Conservation (phyloP, 2,888 invertebrate genomes). For the Ornithoptera priamus region DNA sequence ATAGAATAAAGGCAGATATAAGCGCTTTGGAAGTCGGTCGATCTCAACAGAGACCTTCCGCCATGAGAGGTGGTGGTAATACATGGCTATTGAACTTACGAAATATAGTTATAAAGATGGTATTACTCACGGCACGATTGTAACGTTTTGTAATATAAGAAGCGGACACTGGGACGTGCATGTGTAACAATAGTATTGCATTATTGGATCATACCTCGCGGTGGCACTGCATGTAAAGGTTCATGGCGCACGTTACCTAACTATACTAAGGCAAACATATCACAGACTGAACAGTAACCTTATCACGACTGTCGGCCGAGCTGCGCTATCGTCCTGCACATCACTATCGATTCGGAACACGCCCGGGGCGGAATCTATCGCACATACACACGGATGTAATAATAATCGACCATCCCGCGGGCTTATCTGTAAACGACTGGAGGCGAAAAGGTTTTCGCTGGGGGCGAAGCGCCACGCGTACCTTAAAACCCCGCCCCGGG, state of each 20-base stretch:
- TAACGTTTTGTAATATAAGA: conserved; percentile 4
- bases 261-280: conserved; percentile 77
- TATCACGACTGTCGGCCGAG: conserved; percentile 57
- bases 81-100: not conserved
- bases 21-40: too few species aligned
- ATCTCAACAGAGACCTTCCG: too few species aligned
- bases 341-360: conserved; percentile 65
- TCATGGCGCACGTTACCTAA: conserved; percentile 61
- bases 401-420: conserved; percentile 79
- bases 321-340: conserved; percentile 53
- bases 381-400: conserved; percentile 69
- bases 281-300: conserved; percentile 65
- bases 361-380: conserved; percentile 71
- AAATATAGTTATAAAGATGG: conserved; percentile 21
- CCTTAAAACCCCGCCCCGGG: conserved; percentile 77
- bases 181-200: conserved; percentile 18
- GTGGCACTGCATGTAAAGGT: conserved; percentile 78
- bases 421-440: conserved; percentile 80
- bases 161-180: conserved; percentile 13
- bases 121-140: conserved; percentile 23
- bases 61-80: too few species aligned
- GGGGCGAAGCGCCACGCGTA: conserved; percentile 75
- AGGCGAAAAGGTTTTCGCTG: conserved; percentile 79
- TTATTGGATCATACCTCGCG: conserved; percentile 68
- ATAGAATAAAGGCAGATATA: too few species aligned